phyloP scores from a whole-genome alignment of 2,888 invertebrate genomes.

The Pollenia amentaria region DNA sequence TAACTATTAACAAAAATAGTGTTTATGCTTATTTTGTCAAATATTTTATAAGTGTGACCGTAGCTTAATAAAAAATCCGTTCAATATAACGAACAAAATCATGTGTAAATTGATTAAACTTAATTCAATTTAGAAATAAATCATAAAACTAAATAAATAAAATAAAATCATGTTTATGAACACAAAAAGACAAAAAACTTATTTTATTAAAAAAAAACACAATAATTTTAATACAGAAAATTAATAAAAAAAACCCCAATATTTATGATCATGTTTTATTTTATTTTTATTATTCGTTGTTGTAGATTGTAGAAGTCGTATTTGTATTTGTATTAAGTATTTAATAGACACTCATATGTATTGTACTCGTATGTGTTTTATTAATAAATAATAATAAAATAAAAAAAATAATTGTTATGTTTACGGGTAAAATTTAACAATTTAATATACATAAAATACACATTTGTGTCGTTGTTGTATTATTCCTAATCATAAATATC shows the following conservation, averaged over 20 bases:
- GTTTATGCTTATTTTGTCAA: no score
- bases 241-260: not conserved
- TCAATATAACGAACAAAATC: constrained; percentile 41
- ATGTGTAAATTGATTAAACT: constrained; percentile 6
- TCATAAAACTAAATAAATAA: constrained; percentile 31
- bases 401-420: constrained; percentile 37
- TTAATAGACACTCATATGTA: constrained; percentile 38
- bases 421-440: constrained; percentile 18
- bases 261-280: constrained; percentile 38
- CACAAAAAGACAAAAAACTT: constrained; percentile 12
- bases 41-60: no score
- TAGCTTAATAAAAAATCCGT: not conserved
- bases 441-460: constrained; percentile 14
- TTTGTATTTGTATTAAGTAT: constrained; percentile 47
- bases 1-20: no score
- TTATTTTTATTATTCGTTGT: constrained; percentile 30
- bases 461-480: constrained; percentile 29
- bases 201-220: not conserved
- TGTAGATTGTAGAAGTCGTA: constrained; percentile 29
- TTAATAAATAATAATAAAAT: constrained; percentile 43
- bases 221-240: constrained; percentile 17
- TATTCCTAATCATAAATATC: constrained; percentile 9
- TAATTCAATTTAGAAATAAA: constrained; percentile 32
- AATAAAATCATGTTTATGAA: constrained; percentile 25
- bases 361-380: constrained; percentile 49